Base-by-base conservation (phyloP, 2,888 invertebrate genomes). In the Actias luna region DNA sequence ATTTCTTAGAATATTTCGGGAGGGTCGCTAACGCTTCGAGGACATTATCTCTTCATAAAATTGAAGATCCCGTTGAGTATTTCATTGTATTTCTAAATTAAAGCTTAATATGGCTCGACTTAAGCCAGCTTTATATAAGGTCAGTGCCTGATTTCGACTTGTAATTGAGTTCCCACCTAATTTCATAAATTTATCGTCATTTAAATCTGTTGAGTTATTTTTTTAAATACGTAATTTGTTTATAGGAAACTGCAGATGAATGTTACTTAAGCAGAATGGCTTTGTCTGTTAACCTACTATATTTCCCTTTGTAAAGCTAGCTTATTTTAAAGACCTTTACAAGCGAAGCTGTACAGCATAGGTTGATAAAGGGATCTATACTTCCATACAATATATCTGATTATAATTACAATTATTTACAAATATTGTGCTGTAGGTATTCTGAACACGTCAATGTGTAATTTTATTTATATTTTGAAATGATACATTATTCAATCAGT, bases 21-120 rank as follows among this genome's bases (percentile, higher is more conserved):
- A 90, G 90, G 89, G 91, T 87, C 85, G 85, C 85, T 84, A 82
- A 84, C 88, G 87, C 87, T 89, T 86, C 78, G 86, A 90, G 87
- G 88, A 85, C 87, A 91, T 92, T 91, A 92, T 89, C 89, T 89
- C 89, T 89, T 91, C 88, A 90, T 89, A 92, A 92, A 91, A 90
- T 90, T 91, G 89, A 89, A 87, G 88, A 90, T 89, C 85, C 80
- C 77, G 78, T 80, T 77, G 83, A 89, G 87, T 89, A 85, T 84
- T 87, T 84, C 85, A 85, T 87, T 87, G 86, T 89, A 84, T 85
- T 87, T 87, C 79, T 74, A 81, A 86, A 87, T 86, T 83, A 85
- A 83, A 83, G 76, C 80, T 83, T 80, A 81, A 82, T 79, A 78
- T 77, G 76, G 71, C 70, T 76, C 67, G 70, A 69, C 68, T 69